Base-by-base conservation (phyloP, 2,888 invertebrate species). In the Limnephilus marmoratus region DNA sequence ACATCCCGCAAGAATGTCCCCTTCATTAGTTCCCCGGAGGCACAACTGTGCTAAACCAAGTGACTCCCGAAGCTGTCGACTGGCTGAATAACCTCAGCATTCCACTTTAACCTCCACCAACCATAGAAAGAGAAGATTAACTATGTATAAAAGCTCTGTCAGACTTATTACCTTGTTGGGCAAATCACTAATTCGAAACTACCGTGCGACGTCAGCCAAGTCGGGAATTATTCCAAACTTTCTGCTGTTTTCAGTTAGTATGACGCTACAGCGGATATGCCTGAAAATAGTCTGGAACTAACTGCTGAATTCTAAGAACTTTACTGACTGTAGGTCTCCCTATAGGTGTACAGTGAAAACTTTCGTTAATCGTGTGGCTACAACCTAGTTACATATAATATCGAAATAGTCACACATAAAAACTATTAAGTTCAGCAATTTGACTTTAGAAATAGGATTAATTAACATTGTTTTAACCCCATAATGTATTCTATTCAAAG, bases 171-270 rank as follows among this genome's bases (percentile, higher is more conserved):
- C 24, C 18, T 53, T 68, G 9, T 68, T 9, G 24, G 24, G 24
- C 2, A 68, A 68, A n/a, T 68, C 24, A 68, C 68, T 68, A 68
- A 68, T 68, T 68, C 24, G 24, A 24, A 68, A 68, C 9, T n/a
- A n/a, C 68, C 24, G 68, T 68, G 24, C 24, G 68, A 68, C 24
- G 68, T n/a, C 68, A 24, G n/a, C 68, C 68, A 68, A 68, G 68
- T 24, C 24, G 24, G 68, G 9, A 68, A 68, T n/a, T 9, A 68
- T 68, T n/a, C 68, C 68, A 68, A 68, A 68, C 68, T 68, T 83
- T 83, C 34, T 83, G 82, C 29, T 83, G 34, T 83, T 83, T 83
- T 83, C 82, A 83, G 34, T 82, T 31, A 82, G 82, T 31, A 82
- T 15, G 31, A 83, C 83, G 13, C 24, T 83, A 34, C 34, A 24